phyloP scores from a whole-genome alignment of 1,140 invertebrate species.

The Drosophila sproati region DNA sequence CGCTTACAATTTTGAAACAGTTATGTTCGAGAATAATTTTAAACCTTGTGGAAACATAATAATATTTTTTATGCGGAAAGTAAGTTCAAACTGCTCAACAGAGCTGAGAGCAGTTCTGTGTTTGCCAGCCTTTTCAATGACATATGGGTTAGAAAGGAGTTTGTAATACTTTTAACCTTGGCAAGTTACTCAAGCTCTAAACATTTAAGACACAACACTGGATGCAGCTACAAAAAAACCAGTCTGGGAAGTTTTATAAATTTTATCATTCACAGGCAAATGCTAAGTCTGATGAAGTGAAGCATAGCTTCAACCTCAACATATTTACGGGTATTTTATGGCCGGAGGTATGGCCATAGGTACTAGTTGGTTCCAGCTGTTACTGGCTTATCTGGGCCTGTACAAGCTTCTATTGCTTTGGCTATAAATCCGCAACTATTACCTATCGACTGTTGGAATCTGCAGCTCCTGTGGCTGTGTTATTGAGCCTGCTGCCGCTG shows the following conservation, averaged over 20 bases:
- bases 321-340: constrained; percentile 19
- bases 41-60: no score
- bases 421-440: constrained; percentile 25
- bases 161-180: constrained; percentile 7
- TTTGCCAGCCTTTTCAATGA: constrained; percentile 1
- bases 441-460: constrained; percentile 32
- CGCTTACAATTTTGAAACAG: constrained; percentile 14
- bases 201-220: background rate
- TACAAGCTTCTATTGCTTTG: constrained; percentile 3
- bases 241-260: constrained; percentile 11
- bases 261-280: constrained; percentile 35
- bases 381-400: background rate
- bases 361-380: background rate
- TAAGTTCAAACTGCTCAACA: no score
- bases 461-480: constrained; percentile 22
- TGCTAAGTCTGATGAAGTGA: constrained; percentile 20
- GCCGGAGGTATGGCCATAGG: background rate
- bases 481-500: constrained; percentile 1
- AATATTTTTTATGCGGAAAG: no score
- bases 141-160: constrained; percentile 30
- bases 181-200: background rate
- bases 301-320: constrained; percentile 17
- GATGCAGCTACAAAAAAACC: constrained; percentile 1
- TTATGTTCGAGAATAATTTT: background rate
- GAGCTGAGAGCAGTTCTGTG: background rate